phyloP scores from a whole-genome alignment of 2,797 vertebrate species.

The Myotis myotis region DNA sequence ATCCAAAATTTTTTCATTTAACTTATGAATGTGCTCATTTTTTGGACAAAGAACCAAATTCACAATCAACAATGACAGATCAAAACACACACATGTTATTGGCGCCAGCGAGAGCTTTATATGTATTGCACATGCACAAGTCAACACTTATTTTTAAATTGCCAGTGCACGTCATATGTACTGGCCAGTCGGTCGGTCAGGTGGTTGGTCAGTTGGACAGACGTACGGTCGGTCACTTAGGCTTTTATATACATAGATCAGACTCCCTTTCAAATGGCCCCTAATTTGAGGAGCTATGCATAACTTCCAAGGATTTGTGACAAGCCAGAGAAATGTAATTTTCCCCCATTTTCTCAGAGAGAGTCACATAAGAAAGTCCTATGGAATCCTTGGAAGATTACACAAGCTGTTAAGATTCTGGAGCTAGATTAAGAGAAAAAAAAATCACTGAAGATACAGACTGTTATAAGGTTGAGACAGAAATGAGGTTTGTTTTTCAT shows the following conservation, averaged over 20 bases:
- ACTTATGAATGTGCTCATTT: too few relatives aligned
- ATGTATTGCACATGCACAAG: too few relatives aligned
- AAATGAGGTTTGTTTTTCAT: slow-evolving; percentile 37
- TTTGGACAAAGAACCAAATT: too few relatives aligned
- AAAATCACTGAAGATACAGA: background rate
- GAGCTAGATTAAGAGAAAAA: slow-evolving; percentile 1
- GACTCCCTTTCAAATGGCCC: background rate
- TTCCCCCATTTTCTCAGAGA: background rate
- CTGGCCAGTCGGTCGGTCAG: too few relatives aligned
- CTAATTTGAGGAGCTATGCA: background rate
- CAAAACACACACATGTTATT: too few relatives aligned
- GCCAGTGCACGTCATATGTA: too few relatives aligned
- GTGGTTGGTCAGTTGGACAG: too few relatives aligned
- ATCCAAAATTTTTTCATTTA: too few relatives aligned
- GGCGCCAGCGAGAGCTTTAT: too few relatives aligned
- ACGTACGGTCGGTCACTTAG: too few relatives aligned
- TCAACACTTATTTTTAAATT: too few relatives aligned
- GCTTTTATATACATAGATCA: background rate
- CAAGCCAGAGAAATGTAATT: background rate
- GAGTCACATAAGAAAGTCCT: background rate
- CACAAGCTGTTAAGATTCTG: slow-evolving; percentile 43
- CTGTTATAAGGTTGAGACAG: background rate
- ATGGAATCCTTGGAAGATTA: background rate
- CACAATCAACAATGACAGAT: too few relatives aligned
- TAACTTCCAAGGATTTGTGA: background rate